Evolutionary conservation across 2,888 invertebrate genomes (phyloP), one percentile per base, ranked within the genome.

Genomic region (Anoplius nigerrimus): DNA sequence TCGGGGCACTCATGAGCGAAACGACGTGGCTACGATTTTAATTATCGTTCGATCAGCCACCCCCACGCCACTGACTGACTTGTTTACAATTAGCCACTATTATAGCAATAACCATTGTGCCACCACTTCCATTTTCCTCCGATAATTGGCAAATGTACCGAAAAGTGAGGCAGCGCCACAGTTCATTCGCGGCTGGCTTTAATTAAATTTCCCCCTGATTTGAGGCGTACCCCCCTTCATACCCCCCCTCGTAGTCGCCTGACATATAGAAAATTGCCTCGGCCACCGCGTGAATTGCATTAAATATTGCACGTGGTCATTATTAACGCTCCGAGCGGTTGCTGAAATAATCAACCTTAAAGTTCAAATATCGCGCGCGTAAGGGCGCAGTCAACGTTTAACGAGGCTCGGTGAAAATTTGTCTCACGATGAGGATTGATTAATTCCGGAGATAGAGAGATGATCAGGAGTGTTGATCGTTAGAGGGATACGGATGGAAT

Each of bases 401-500:
- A 80, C 74, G 76, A 78, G 72, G 46, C 11, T 34, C 27, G 66
- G 53, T n/a, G n/a, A n/a, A 63, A 69, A 77, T 76, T 74, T 64
- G 66, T 51, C 62, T 66, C 57, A 63, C 58, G 45, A 72, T 73
- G 60, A 68, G 60, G 63, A 56, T 53, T 62, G 81, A 81, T 81
- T 81, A 66, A 72, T 75, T 71, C 60, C 55, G 48, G 22, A 62
- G 81, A 81, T 81, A 80, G 66, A 80, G 66, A 43, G 69, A 56
- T 73, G 73, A 81, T 80, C 78, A 69, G 62, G 34, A 6, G 34
- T 13, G 34, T 6, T 13, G 71, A 62, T 72, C 74, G 61, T 65
- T 58, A 58, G 61, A 6, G 34, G n/a, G 63, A 45, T 63, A 60
- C 51, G 66, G 69, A 70, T 66, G 66, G 57, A 69, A 61, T 60